Base-by-base conservation (phyloP, 1,140 invertebrate genomes). In the Cecropterus lyciades region DNA sequence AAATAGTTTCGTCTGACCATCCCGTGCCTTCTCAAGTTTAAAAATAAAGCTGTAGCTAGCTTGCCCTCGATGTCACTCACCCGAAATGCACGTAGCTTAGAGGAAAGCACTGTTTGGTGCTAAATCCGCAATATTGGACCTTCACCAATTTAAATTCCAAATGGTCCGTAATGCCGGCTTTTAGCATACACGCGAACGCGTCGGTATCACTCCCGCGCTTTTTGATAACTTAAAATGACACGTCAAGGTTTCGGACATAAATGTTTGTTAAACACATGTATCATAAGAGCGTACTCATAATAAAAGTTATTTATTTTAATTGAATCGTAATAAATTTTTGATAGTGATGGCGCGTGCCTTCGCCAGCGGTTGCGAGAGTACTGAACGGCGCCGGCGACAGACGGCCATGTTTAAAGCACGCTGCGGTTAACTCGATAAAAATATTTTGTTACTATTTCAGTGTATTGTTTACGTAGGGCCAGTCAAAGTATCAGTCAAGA, bases 391-490 rank as follows among this genome's bases (percentile, higher is more conserved):
- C 79, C 83, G 77, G 73, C 77, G 75, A 71, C 56, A 56, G 75
- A 55, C 79, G 56, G 81, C 83, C 87, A 88, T 90, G 87, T 90
- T 90, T 87, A 87, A 87, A 82, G 83, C 87, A 87, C 77, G 80
- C 79, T 70, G 67, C 80, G 71, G 72, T 85, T 79, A 76, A 76
- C 59, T 71, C 73, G 76, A 84, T 84, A 83, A 89, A 89, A 79
- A 82, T 75, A 77, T 80, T 74, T 69, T 82, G 75, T 80, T 82
- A 77, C 70, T 62, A 74, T 80, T 80, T 80, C 69, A 82, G 77
- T 69, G 72, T 75, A 71, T 72, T 82, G 72, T 80, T 77, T 79
- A 77, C 70, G 60, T 60, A 77, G 75, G 68, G 65, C 67, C 70
- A 75, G 59, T 15, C 42, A 37, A 14, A 51, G 20, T 43, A 62